Conservation (phyloP, 2,113 vertebrate species). For the Anoura caudifer region DNA sequence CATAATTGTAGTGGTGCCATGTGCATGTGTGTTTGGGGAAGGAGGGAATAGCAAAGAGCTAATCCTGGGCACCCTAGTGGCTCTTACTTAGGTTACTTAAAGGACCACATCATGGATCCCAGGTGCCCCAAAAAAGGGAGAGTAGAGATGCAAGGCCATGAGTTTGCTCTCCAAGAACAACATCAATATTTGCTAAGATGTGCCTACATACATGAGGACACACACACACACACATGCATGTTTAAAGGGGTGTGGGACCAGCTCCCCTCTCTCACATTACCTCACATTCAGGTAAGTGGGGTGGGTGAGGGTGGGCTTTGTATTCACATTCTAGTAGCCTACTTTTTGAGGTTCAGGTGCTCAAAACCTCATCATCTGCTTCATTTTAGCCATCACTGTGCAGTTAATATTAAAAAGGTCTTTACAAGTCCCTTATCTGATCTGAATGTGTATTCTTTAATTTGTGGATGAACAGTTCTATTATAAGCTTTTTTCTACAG, state of each 20-base stretch:
- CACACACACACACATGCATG: background rate
- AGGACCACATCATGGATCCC: background rate
- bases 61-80: background rate
- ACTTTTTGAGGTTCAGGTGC: background rate
- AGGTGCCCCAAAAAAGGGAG: background rate
- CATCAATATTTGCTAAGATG: background rate
- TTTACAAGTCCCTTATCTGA: background rate
- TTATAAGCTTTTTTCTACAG: background rate
- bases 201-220: background rate
- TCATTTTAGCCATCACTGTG: background rate
- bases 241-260: background rate
- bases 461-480: background rate
- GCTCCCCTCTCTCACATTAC: background rate
- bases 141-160: background rate
- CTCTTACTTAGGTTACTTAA: conserved; percentile 22
- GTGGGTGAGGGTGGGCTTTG: background rate
- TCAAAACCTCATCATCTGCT: fast-evolving
- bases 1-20: background rate
- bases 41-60: background rate
- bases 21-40: background rate
- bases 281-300: background rate
- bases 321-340: background rate
- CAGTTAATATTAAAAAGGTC: background rate
- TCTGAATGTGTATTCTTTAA: background rate
- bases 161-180: background rate